phyloP scores from a whole-genome alignment of 2,113 vertebrate genomes.

The Atractosteus spatula region DNA sequence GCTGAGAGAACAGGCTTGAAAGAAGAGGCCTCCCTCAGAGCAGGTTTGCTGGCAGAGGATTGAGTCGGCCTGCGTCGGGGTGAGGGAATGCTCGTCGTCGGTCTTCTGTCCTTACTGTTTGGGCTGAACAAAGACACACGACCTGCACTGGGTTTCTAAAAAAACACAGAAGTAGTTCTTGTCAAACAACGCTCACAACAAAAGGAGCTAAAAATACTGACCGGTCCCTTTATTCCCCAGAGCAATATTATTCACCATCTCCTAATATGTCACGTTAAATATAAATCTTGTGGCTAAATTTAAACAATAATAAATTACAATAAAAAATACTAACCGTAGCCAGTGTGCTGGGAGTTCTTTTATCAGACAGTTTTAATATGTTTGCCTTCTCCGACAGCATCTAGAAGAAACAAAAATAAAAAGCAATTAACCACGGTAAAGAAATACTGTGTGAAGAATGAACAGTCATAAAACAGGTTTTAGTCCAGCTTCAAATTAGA shows the following conservation, averaged over 20 bases:
- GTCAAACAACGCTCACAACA: no score
- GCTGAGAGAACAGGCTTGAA: constrained; percentile 71
- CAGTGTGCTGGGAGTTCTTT: constrained; percentile 33
- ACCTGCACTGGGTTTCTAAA: constrained; percentile 46
- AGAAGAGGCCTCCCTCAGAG: constrained; percentile 39
- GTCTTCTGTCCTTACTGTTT: constrained; percentile 33
- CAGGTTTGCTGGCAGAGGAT: constrained; percentile 40
- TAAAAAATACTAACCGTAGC: constrained; percentile 37
- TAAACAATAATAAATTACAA: not conserved
- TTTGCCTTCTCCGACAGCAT: constrained; percentile 47
- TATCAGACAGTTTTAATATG: constrained; percentile 31
- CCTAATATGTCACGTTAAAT: no score
- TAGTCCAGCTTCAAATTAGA: no score
- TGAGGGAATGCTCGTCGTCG: constrained; percentile 32
- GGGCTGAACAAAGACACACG: constrained; percentile 69
- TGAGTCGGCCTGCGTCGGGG: constrained; percentile 42
- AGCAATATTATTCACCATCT: no score
- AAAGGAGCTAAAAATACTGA: no score
- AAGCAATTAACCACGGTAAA: not conserved
- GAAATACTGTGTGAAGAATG: no score
- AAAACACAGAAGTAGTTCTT: not conserved
- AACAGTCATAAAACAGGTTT: no score
- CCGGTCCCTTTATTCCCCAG: no score
- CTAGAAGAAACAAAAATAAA: constrained; percentile 36
- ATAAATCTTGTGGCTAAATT: not conserved